Base-by-base conservation (phyloP, 2,113 vertebrate species). In the Bagarius yarrelli region DNA sequence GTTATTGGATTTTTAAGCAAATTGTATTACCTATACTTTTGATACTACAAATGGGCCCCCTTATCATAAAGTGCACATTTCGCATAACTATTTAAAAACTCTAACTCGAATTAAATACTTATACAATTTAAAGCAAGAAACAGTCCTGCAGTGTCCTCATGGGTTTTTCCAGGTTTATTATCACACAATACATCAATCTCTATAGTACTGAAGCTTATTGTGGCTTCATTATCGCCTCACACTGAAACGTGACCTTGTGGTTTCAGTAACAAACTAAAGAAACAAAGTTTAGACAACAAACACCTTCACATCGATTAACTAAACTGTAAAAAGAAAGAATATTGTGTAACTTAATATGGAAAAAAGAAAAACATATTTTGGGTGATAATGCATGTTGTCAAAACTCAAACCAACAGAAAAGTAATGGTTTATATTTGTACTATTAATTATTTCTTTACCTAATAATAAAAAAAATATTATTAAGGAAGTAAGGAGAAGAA, bases 121-220 rank as follows among this genome's bases (percentile, higher is more conserved):
- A 40, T 23, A 44, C 36, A 13, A 19, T 69, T 69, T 16, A 70
- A 8, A 50, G 36, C 21, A 71, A 30, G 69, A 71, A 71, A 52
- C 25, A 70, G 36, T 12, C 18, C 23, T 67, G 36, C 14, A 27
- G n/a, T 70, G 23, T 34, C 36, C 36, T 69, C 66, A 0, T 16
- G 36, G 66, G 67, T 69, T 71, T 44, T 44, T 47, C 16, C 47
- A 72, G 47, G 69, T 72, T 53, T 16, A 72, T 52, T 72, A 52
- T 30, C 47, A 72, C 27, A 5, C 16, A 72, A 9, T 1, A 9
- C 69, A 47, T 72, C 47, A 53, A 72, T 30, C 69, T 25, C 30
- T 72, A 8, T 53, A 30, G 25, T 19, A 72, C 47, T 30, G 16
- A 25, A 52, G 8, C 44, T 30, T 71, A 52, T 19, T 52, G 16